Percentiles rank a stretch among this genome's conserved stretches.
Evolutionary conservation across 2,888 invertebrate genomes (phyloP).

Genomic region (Cataglyphis albicans): DNA sequence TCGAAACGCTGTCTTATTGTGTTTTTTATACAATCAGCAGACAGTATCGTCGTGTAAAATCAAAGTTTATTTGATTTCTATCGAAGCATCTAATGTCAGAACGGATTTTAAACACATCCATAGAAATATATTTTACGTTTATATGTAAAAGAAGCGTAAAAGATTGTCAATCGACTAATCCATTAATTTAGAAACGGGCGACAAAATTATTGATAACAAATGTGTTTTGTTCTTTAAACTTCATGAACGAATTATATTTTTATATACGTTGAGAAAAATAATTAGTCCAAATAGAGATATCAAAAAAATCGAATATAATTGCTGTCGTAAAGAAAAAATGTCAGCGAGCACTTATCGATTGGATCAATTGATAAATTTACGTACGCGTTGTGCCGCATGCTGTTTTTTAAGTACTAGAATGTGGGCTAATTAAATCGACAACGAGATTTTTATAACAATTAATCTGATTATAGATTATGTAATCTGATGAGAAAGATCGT

Average conservation of each 20-base stretch:
- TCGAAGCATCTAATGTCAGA: not conserved
- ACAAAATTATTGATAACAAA: not conserved
- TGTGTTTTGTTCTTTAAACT: not conserved
- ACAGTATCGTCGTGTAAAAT: not conserved
- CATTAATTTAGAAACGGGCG: not conserved
- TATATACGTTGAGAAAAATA: not conserved
- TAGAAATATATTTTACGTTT: not conserved
- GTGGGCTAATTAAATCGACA: not conserved
- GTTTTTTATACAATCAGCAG: not conserved
- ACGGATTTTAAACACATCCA: not conserved
- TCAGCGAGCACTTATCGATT: not conserved
- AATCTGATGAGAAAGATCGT: not conserved
- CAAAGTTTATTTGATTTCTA: slow-evolving; percentile 11
- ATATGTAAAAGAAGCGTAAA: not conserved
- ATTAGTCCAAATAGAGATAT: not conserved
- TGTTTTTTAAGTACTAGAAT: slow-evolving; percentile 2
- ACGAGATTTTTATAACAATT: not conserved
- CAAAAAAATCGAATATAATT: not conserved
- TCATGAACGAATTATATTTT: not conserved
- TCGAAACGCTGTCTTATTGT: not conserved
- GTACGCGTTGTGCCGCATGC: not conserved
- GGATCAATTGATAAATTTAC: slow-evolving; percentile 24
- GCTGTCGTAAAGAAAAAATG: not conserved
- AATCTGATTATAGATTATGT: not conserved
- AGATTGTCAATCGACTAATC: not conserved